phyloP scores from a whole-genome alignment of 2,113 vertebrate genomes.

The Dipodomys stephensi region DNA sequence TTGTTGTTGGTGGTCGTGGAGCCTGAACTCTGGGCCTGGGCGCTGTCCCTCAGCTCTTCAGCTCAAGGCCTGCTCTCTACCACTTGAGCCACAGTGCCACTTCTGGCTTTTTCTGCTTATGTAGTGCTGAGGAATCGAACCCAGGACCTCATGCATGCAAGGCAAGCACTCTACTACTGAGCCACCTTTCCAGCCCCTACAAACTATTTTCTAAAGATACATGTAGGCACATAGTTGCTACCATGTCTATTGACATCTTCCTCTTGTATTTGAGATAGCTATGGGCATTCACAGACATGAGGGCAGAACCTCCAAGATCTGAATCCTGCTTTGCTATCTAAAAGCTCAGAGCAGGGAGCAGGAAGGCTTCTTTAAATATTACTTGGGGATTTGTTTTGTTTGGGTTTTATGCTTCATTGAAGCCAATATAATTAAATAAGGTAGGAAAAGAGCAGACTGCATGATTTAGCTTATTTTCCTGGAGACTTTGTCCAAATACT shows the following conservation, averaged over 20 bases:
- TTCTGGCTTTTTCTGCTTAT: no score
- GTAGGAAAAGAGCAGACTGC: slow-evolving; percentile 34
- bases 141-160: no score
- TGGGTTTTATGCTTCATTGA: slow-evolving; percentile 45
- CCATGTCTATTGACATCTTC: background rate
- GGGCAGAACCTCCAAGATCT: background rate
- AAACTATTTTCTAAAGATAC: background rate
- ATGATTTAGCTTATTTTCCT: slow-evolving; percentile 63
- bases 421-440: slow-evolving; percentile 69
- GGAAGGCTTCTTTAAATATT: slow-evolving; percentile 27
- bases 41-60: no score
- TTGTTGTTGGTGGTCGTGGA: no score
- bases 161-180: no score
- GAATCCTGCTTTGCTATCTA: background rate
- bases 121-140: no score
- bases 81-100: no score
- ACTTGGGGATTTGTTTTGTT: slow-evolving; percentile 58
- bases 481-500: slow-evolving; percentile 75
- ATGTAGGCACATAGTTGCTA: background rate
- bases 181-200: background rate
- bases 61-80: no score
- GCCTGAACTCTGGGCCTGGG: no score
- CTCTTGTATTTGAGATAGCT: background rate
- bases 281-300: background rate
- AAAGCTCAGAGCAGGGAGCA: background rate